Percentiles rank a stretch among this genome's conserved stretches.
phyloP scores from a whole-genome alignment of 2,888 invertebrate species.

The Drosophila prostipennis region DNA sequence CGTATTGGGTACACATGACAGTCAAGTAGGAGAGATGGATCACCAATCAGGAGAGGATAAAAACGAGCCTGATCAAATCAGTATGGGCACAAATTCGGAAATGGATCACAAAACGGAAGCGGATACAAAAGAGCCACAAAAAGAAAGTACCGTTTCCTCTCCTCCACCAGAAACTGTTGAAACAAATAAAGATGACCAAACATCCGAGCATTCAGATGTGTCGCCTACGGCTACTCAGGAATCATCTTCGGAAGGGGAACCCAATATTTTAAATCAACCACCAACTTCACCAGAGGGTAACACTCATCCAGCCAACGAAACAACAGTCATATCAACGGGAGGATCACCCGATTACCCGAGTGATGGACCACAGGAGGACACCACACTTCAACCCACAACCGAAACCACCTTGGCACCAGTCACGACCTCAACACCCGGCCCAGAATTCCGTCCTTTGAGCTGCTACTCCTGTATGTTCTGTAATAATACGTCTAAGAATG shows the following conservation, averaged over 20 bases:
- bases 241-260: background rate
- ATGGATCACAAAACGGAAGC: background rate
- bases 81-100: background rate
- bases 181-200: background rate
- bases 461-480: constrained; percentile 47
- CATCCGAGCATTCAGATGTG: background rate
- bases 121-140: background rate
- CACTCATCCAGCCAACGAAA: background rate
- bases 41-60: constrained; percentile 1
- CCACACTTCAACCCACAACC: background rate
- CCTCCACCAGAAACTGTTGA: background rate
- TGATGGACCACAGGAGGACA: background rate
- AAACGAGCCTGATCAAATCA: background rate
- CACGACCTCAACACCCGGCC: background rate
- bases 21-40: no score
- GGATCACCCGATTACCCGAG: constrained; percentile 8
- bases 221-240: background rate
- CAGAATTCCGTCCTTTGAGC: background rate
- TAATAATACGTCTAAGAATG: constrained; percentile 18
- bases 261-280: background rate
- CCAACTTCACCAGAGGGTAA: background rate
- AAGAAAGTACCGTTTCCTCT: background rate
- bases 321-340: background rate
- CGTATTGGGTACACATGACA: no score
- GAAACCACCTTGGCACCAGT: background rate